These are phyloP conservation scores for Calcarius lapponicus DNA, from an alignment of 2,797 vertebrate genomes.

Conservation along the genomic window DNA sequence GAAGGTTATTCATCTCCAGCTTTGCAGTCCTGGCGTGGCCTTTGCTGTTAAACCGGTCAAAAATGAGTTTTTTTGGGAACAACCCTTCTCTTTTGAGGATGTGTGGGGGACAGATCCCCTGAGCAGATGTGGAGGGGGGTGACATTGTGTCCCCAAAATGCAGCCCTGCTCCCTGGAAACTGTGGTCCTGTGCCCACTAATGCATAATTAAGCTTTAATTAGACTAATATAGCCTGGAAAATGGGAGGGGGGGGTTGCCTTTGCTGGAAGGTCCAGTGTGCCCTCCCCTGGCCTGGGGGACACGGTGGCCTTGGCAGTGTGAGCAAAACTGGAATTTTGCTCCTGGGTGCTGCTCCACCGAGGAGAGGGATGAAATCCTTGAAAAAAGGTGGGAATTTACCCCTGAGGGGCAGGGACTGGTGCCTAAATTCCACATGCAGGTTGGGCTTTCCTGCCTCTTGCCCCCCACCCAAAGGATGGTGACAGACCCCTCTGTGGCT, in stretches of 20 bases:
- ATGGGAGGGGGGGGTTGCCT: background rate
- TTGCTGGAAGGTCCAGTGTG: background rate
- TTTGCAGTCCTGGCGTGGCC: background rate
- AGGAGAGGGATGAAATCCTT: background rate
- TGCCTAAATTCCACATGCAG: background rate
- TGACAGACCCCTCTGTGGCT: background rate
- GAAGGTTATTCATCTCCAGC: background rate
- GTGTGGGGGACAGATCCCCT: background rate
- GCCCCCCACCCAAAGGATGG: rapidly evolving
- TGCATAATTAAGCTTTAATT: background rate
- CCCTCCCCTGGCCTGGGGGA: background rate
- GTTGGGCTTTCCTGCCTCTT: background rate
- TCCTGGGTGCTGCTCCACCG: rapidly evolving
- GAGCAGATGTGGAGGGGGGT: background rate
- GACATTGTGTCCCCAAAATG: background rate
- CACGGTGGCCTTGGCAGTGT: rapidly evolving
- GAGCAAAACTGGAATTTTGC: background rate
- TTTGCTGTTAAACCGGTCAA: background rate
- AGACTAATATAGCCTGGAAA: background rate
- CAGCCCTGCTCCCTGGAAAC: background rate
- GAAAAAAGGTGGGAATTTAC: background rate
- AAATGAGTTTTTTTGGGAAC: background rate
- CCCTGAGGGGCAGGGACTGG: background rate
- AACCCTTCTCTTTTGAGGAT: background rate
- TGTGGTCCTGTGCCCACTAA: background rate